These are phyloP conservation scores for Amblyopsis rosae DNA, from an alignment of 2,113 vertebrate genomes.

Conservation along the genomic window DNA sequence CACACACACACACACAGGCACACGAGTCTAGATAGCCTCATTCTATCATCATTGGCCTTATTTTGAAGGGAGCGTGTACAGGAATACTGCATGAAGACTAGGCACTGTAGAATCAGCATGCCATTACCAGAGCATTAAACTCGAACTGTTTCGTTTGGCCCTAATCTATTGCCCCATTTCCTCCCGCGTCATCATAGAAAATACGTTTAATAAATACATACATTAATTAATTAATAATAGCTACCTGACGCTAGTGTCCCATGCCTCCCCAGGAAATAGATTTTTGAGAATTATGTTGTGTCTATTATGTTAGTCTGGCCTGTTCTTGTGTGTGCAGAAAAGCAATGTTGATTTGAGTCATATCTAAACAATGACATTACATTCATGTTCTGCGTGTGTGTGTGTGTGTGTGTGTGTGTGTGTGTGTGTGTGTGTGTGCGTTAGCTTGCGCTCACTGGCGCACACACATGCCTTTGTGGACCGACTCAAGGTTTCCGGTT, in stretches of 20 bases:
- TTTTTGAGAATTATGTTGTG: slow-evolving; percentile 3
- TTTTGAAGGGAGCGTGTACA: slow-evolving; percentile 56
- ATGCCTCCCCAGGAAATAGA: slow-evolving; percentile 24
- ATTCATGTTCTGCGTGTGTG: slow-evolving; percentile 31
- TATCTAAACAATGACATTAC: slow-evolving; percentile 60
- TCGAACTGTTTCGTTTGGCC: slow-evolving; percentile 53
- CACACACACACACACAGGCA: slow-evolving; percentile 14
- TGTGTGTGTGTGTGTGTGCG: slow-evolving; percentile 17
- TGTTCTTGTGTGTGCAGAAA: slow-evolving; percentile 2
- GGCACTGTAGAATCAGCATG: slow-evolving; percentile 35
- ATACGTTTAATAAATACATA: slow-evolving; percentile 25
- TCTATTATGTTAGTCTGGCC: neutral
- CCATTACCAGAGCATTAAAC: slow-evolving; percentile 38
- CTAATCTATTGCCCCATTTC: slow-evolving; percentile 69
- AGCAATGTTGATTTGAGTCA: slow-evolving; percentile 16
- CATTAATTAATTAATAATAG: neutral
- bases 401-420: slow-evolving; percentile 12
- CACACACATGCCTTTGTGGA: slow-evolving; percentile 42
- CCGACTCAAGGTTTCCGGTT: slow-evolving; percentile 67
- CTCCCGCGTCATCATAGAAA: slow-evolving; percentile 56
- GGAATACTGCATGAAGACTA: slow-evolving; percentile 46
- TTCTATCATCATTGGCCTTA: slow-evolving; percentile 76
- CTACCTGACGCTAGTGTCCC: slow-evolving; percentile 44
- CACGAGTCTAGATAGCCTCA: slow-evolving; percentile 73
- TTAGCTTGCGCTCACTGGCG: neutral